Conservation (phyloP, 2,113 vertebrate species). For the Thymallus thymallus region DNA sequence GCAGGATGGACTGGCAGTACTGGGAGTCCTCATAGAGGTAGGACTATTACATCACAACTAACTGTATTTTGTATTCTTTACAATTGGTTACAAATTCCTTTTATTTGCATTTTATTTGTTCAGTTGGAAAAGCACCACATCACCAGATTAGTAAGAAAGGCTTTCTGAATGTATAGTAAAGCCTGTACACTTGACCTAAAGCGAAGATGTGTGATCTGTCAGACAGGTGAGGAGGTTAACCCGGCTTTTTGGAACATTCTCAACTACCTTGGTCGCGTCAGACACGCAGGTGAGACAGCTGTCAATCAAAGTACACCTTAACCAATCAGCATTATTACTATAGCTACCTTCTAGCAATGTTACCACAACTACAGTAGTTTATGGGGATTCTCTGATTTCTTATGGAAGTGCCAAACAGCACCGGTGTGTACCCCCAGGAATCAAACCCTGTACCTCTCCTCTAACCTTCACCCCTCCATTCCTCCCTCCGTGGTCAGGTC, state of each 20-base stretch:
- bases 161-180: too few species aligned
- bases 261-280: conserved; percentile 76
- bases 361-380: too few species aligned
- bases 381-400: too few species aligned
- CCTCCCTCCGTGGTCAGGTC: conserved; percentile 63
- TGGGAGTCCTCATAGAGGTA: conserved; percentile 85
- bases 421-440: neutral
- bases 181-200: neutral
- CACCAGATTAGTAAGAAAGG: neutral
- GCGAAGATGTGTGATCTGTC: conserved; percentile 28
- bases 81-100: too few species aligned
- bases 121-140: neutral
- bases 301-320: neutral
- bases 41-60: neutral
- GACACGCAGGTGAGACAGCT: conserved; percentile 75
- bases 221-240: conserved; percentile 80
- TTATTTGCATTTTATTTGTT: too few species aligned
- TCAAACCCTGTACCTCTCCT: neutral
- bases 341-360: too few species aligned
- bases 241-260: conserved; percentile 80
- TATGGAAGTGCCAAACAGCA: neutral
- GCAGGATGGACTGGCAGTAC: conserved; percentile 81
- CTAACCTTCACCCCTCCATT: neutral
- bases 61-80: too few species aligned
- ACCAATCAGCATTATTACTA: neutral